Conservation (phyloP, 1,140 invertebrate species). For the Euglossa dilemma region DNA sequence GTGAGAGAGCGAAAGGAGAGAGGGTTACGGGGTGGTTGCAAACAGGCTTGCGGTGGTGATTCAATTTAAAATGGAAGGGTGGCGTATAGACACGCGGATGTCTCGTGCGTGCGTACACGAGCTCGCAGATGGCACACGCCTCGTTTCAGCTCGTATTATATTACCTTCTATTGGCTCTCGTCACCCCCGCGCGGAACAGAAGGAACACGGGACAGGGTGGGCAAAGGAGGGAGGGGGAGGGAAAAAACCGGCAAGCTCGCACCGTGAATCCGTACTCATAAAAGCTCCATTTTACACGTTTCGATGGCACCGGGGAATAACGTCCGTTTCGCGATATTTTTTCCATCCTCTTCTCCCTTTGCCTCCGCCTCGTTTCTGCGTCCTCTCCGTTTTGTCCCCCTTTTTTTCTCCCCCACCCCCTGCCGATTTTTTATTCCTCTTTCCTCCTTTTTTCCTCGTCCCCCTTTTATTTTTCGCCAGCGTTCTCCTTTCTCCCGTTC, state of each 20-base stretch:
- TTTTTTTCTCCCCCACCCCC: neutral
- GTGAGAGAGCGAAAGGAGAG: neutral
- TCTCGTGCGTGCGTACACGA: neutral
- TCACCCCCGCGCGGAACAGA: neutral
- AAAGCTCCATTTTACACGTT: slow-evolving; percentile 52
- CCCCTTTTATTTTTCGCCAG: no score
- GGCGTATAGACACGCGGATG: neutral
- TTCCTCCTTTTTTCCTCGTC: no score
- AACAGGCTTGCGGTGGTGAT: slow-evolving; percentile 18
- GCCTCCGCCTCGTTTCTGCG: neutral
- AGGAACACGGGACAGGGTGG: no score
- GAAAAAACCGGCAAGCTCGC: slow-evolving; percentile 35
- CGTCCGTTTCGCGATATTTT: slow-evolving; percentile 29
- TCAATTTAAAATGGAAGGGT: slow-evolving; percentile 36
- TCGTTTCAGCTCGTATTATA: slow-evolving; percentile 42
- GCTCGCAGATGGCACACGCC: slow-evolving; percentile 22
- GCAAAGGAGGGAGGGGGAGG: neutral
- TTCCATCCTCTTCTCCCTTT: neutral
- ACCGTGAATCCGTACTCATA: slow-evolving; percentile 38
- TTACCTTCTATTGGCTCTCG: slow-evolving; percentile 46
- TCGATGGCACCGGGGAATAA: slow-evolving; percentile 27
- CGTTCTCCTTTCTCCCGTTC: no score
- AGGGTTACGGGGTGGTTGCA: neutral
- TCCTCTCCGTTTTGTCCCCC: neutral
- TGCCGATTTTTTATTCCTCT: neutral